A percentile compares a stretch with the other conserved stretches of the same genome.
These are phyloP conservation scores for Megastigmus dorsalis DNA, from an alignment of 2,888 invertebrate genomes.

Conservation along the genomic window DNA sequence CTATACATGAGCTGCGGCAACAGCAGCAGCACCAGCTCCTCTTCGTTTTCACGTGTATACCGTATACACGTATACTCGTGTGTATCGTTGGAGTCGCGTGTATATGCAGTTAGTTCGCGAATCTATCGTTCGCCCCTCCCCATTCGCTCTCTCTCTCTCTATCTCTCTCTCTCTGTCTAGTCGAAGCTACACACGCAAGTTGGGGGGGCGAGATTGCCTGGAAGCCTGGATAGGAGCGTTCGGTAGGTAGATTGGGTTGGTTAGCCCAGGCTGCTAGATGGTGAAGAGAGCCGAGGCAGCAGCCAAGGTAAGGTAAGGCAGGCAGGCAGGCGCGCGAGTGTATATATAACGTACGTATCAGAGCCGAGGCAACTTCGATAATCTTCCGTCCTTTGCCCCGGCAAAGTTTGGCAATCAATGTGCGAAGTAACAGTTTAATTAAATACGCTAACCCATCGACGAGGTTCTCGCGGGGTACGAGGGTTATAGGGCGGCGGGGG, in stretches of 20 bases:
- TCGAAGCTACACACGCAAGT: slow-evolving; percentile 60
- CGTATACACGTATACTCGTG: background rate
- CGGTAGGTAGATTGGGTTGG: slow-evolving; percentile 57
- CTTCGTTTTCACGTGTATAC: background rate
- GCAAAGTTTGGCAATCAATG: slow-evolving; percentile 72
- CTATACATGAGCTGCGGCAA: background rate
- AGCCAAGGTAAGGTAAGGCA: background rate
- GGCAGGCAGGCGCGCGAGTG: background rate
- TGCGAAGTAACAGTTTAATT: slow-evolving; percentile 73
- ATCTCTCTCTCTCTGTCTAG: too few relatives aligned
- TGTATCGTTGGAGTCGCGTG: background rate
- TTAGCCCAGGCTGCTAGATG: slow-evolving; percentile 58
- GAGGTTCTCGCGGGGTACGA: too few relatives aligned
- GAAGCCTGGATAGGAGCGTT: slow-evolving; percentile 57
- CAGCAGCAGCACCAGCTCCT: background rate
- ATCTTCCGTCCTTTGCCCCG: slow-evolving; percentile 58
- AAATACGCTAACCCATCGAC: slow-evolving; percentile 71
- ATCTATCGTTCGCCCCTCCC: slow-evolving; percentile 18
- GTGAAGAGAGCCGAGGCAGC: slow-evolving; percentile 21
- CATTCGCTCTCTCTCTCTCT: slow-evolving; percentile 25
- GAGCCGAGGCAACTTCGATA: slow-evolving; percentile 58
- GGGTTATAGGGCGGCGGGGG: background rate
- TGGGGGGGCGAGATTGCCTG: slow-evolving; percentile 62
- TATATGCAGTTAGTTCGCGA: slow-evolving; percentile 21
- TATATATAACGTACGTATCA: slow-evolving; percentile 36